phyloP scores from a whole-genome alignment of 2,888 invertebrate genomes.

The Tanytarsus gracilentus region DNA sequence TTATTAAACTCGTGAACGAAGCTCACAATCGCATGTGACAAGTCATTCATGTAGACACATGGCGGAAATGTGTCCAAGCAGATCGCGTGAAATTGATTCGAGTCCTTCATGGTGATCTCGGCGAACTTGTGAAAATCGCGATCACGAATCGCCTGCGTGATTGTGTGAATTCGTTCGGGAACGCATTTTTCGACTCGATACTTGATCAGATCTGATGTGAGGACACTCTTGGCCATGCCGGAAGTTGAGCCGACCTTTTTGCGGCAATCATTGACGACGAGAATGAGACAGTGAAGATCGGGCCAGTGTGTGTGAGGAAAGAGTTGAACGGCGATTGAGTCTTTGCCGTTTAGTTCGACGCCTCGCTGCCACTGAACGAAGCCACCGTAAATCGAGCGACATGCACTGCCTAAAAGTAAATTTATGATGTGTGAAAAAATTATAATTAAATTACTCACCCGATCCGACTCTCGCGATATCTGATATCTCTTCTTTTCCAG shows the following conservation, averaged over 20 bases:
- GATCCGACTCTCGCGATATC: conserved; percentile 76
- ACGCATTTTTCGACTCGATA: conserved; percentile 64
- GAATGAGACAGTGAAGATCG: conserved; percentile 75
- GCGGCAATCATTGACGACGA: conserved; percentile 74
- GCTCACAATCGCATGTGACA: conserved; percentile 69
- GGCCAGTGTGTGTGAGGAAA: conserved; percentile 75
- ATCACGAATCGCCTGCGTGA: conserved; percentile 47
- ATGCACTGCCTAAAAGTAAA: too few relatives aligned
- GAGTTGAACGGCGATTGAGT: conserved; percentile 69
- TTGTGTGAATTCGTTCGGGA: conserved; percentile 56
- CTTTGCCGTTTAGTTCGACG: conserved; percentile 51
- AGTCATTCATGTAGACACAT: conserved; percentile 82
- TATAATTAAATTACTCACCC: too few relatives aligned
- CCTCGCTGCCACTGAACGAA: conserved; percentile 91
- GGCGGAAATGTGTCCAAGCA: conserved; percentile 93
- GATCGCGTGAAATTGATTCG: conserved; percentile 93
- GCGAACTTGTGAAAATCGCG: conserved; percentile 78
- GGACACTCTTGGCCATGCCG: conserved; percentile 75
- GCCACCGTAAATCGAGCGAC: conserved; percentile 88
- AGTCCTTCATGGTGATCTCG: conserved; percentile 93
- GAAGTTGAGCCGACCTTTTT: conserved; percentile 80
- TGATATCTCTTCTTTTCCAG: conserved; percentile 67
- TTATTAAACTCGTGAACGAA: conserved; percentile 79
- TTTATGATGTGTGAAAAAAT: too few relatives aligned
- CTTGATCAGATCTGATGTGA: conserved; percentile 74